These are phyloP conservation scores for Anniella stebbinsi DNA, from an alignment of 2,797 vertebrate genomes.

Conservation along the genomic window DNA sequence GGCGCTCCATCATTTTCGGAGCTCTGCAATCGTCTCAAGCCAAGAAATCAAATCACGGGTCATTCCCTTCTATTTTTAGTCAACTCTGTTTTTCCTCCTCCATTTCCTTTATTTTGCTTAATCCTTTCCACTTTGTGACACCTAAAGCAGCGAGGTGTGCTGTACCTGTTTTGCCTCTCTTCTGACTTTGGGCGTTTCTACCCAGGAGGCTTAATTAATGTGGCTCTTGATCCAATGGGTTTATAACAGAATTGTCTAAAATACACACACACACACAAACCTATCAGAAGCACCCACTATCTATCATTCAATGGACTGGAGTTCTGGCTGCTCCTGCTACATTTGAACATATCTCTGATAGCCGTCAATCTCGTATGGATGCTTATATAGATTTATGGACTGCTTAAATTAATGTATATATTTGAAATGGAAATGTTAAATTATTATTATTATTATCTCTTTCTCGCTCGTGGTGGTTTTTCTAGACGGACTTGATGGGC, in stretches of 20 bases:
- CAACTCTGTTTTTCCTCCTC: neutral
- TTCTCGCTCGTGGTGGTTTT: no score
- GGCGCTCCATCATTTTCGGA: neutral
- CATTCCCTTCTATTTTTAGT: conserved; percentile 6
- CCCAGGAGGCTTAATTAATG: neutral
- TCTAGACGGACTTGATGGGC: no score
- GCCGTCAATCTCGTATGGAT: no score
- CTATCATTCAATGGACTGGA: no score
- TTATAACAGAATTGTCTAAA: neutral
- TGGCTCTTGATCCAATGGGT: neutral
- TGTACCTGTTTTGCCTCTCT: neutral
- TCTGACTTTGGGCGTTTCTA: neutral
- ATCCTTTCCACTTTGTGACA: neutral
- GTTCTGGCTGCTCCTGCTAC: neutral
- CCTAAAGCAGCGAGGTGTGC: neutral
- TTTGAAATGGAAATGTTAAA: no score
- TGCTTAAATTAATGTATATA: no score
- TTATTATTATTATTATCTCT: no score
- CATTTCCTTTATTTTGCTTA: neutral
- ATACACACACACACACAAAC: no score
- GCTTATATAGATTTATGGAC: no score
- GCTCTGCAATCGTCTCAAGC: neutral
- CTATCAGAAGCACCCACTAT: no score
- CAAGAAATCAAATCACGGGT: neutral
- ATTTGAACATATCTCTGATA: neutral